Percentiles rank a stretch among this genome's conserved stretches.
Evolutionary conservation across 1,140 invertebrate species (phyloP).

Genomic region (Papilio aristodemus): DNA sequence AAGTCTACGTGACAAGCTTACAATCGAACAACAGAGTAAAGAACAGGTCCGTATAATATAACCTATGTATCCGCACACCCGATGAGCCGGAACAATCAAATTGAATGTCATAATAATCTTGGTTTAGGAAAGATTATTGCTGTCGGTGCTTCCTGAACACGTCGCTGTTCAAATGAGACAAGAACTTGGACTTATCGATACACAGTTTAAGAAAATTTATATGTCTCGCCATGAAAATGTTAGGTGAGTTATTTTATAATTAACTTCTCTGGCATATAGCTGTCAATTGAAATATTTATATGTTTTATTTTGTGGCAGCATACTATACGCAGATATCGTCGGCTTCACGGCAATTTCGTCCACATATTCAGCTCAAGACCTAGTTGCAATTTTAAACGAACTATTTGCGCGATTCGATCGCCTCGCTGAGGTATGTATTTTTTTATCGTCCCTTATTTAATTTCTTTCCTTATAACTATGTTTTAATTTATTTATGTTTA

Average conservation of each 20-base stretch:
- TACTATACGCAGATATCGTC: conserved; percentile 95
- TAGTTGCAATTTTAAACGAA: conserved; percentile 96
- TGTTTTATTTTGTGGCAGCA: conserved; percentile 80
- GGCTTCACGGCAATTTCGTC: conserved; percentile 97
- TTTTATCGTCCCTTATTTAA: conserved; percentile 18
- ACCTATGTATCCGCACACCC: background rate
- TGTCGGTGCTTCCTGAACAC: conserved; percentile 96
- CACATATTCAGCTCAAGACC: conserved; percentile 94
- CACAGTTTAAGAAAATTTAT: conserved; percentile 98
- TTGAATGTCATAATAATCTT: conserved; percentile 26
- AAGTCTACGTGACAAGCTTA: conserved; percentile 93
- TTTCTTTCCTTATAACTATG: background rate
- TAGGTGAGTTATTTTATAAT: conserved; percentile 82
- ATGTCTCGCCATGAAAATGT: conserved; percentile 98
- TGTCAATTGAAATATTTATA: conserved; percentile 30
- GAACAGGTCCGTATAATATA: conserved; percentile 84
- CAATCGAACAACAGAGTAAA: conserved; percentile 95
- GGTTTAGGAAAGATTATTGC: conserved; percentile 90
- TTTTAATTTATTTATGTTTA: conserved; percentile 50
- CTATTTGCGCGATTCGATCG: conserved; percentile 96
- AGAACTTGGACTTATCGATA: conserved; percentile 92
- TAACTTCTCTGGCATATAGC: background rate
- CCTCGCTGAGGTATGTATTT: conserved; percentile 87
- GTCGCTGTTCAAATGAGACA: conserved; percentile 96
- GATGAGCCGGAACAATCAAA: background rate